These are phyloP conservation scores for Lasioglossum calceatum DNA, from an alignment of 2,888 invertebrate species.

Conservation along the genomic window DNA sequence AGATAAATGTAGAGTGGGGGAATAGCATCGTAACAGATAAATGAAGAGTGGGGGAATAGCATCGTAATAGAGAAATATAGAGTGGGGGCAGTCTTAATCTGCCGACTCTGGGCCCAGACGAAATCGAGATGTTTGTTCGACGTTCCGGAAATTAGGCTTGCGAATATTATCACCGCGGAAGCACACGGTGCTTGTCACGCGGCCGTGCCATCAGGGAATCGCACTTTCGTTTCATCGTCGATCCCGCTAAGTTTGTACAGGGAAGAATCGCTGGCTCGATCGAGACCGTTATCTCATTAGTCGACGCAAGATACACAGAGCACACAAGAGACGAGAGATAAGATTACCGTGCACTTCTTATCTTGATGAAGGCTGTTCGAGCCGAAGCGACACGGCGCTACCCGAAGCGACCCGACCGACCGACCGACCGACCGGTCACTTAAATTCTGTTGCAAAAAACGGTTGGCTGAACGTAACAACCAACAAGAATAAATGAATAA, in stretches of 20 bases:
- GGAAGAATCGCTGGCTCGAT: slow-evolving; percentile 10
- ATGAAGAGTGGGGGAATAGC: too few relatives aligned
- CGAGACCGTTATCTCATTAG: slow-evolving; percentile 24
- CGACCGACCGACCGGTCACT: not conserved
- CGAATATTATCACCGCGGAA: not conserved
- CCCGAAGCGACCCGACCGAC: not conserved
- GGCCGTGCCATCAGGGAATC: not conserved
- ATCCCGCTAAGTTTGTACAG: not conserved
- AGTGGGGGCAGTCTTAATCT: too few relatives aligned
- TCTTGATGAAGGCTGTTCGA: slow-evolving; percentile 31
- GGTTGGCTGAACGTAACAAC: not conserved
- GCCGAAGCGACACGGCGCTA: not conserved
- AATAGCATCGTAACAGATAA: too few relatives aligned
- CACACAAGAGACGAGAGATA: slow-evolving; percentile 46
- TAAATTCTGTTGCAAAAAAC: not conserved
- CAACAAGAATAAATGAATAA: not conserved
- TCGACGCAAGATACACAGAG: slow-evolving; percentile 14
- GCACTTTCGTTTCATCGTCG: not conserved
- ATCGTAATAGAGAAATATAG: too few relatives aligned
- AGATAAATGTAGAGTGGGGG: too few relatives aligned
- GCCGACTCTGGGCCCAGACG: too few relatives aligned
- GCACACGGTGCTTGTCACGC: not conserved
- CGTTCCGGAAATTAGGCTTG: not conserved
- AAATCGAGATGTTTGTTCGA: not conserved
- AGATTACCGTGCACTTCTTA: slow-evolving; percentile 64